phyloP scores from a whole-genome alignment of 1,140 invertebrate genomes.

The Chrysoperla carnea region DNA sequence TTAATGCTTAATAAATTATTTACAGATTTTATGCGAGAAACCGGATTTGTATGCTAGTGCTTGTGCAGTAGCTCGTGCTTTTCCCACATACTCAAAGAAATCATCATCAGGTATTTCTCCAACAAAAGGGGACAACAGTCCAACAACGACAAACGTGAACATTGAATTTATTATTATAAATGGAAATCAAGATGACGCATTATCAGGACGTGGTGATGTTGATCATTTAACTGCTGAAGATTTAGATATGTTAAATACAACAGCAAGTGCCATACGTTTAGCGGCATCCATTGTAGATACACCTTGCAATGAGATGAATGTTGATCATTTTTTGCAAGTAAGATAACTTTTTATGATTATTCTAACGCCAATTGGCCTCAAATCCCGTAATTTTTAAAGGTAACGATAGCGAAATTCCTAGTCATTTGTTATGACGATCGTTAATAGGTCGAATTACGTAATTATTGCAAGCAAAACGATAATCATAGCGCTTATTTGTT shows the following conservation, averaged over 20 bases:
- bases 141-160: conserved; percentile 10
- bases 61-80: conserved; percentile 62
- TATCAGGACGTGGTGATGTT: not conserved
- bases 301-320: conserved; percentile 72
- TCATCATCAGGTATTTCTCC: conserved; percentile 15
- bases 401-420: too few species aligned
- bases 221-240: conserved; percentile 32
- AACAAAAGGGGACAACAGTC: conserved; percentile 3
- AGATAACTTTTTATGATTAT: too few species aligned
- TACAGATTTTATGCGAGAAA: conserved; percentile 61
- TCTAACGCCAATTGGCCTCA: too few species aligned
- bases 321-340: conserved; percentile 58
- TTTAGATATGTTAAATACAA: conserved; percentile 36
- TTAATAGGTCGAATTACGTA: too few species aligned
- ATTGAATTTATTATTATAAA: conserved; percentile 17
- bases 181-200: not conserved
- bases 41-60: conserved; percentile 57
- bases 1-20: conserved; percentile 6
- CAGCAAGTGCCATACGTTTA: conserved; percentile 44
- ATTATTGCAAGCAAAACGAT: too few species aligned
- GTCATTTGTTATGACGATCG: too few species aligned
- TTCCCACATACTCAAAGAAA: conserved; percentile 55
- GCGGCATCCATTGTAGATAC: conserved; percentile 67
- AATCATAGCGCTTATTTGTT: too few species aligned
- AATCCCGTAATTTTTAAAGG: too few species aligned